These are phyloP conservation scores for Pseudorasbora parva DNA, from an alignment of 2,113 vertebrate species.

Conservation along the genomic window DNA sequence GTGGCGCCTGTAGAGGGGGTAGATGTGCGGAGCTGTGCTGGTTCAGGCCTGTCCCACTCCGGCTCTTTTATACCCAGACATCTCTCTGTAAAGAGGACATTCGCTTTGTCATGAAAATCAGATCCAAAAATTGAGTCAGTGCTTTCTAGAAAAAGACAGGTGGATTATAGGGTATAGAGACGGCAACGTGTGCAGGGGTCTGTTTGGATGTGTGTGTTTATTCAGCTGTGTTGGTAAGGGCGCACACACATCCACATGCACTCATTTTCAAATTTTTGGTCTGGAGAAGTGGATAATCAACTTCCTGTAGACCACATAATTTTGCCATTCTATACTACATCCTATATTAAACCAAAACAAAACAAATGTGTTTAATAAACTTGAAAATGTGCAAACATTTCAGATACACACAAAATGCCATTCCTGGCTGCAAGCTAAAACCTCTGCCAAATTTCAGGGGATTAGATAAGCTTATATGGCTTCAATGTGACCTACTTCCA, in stretches of 20 bases:
- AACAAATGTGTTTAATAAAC: background rate
- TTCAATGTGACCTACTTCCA: background rate
- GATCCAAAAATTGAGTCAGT: conserved; percentile 86
- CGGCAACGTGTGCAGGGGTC: conserved; percentile 57
- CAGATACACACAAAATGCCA: conserved; percentile 2
- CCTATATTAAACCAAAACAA: background rate
- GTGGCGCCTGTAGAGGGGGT: background rate
- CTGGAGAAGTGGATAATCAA: background rate
- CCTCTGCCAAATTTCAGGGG: background rate
- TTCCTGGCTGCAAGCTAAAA: background rate
- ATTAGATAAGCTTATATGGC: conserved; percentile 10
- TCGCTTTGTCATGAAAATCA: conserved; percentile 83
- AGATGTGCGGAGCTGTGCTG: conserved; percentile 19
- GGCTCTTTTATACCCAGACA: conserved; percentile 76
- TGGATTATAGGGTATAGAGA: conserved; percentile 80
- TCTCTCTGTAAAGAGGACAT: conserved; percentile 74
- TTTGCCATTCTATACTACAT: background rate
- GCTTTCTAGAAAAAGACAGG: conserved; percentile 79
- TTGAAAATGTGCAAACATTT: background rate
- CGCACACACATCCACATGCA: background rate
- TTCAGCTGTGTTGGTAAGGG: conserved; percentile 6
- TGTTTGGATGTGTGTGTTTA: conserved; percentile 39
- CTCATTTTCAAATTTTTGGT: background rate
- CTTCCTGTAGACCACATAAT: background rate
- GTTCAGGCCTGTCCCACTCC: background rate